A percentile compares a stretch with the other conserved stretches of the same genome.
phyloP scores from a whole-genome alignment of 2,888 invertebrate species.

The Spodoptera picta region DNA sequence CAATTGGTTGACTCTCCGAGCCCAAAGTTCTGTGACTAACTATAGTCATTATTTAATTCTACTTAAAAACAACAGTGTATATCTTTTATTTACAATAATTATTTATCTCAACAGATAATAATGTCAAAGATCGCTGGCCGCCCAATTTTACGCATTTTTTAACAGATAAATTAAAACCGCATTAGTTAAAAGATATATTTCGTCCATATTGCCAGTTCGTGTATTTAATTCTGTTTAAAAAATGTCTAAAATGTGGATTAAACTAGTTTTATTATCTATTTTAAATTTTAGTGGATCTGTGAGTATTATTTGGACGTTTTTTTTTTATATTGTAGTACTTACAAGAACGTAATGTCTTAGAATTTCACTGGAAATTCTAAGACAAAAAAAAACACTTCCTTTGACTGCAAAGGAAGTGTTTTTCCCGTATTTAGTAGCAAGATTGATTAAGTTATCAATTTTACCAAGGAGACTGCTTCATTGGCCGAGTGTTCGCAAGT shows the following conservation, averaged over 20 bases:
- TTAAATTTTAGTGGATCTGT: constrained; percentile 68
- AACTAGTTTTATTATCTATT: constrained; percentile 63
- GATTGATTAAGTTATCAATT: no score
- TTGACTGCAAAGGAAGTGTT: no score
- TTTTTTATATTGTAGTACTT: no score
- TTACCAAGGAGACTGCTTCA: no score
- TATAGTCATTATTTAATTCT: no score
- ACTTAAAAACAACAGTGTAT: constrained; percentile 16
- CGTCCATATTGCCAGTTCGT: constrained; percentile 13
- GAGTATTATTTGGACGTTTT: constrained; percentile 52
- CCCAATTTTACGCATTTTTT: constrained; percentile 39
- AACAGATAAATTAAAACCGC: constrained; percentile 15
- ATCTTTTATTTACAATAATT: constrained; percentile 17
- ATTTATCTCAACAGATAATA: constrained; percentile 50
- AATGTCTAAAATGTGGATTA: constrained; percentile 70
- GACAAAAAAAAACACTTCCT: no score
- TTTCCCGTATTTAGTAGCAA: no score
- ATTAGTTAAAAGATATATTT: constrained; percentile 38
- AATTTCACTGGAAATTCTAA: no score
- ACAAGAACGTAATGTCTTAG: no score
- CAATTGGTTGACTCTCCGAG: no score
- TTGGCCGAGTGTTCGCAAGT: no score
- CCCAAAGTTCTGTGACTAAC: no score
- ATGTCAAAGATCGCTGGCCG: constrained; percentile 52
- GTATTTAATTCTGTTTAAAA: constrained; percentile 9